Evolutionary conservation across 2,888 invertebrate species (phyloP), one percentile per base, ranked within the genome.

Genomic region (Neelides folsomi): DNA sequence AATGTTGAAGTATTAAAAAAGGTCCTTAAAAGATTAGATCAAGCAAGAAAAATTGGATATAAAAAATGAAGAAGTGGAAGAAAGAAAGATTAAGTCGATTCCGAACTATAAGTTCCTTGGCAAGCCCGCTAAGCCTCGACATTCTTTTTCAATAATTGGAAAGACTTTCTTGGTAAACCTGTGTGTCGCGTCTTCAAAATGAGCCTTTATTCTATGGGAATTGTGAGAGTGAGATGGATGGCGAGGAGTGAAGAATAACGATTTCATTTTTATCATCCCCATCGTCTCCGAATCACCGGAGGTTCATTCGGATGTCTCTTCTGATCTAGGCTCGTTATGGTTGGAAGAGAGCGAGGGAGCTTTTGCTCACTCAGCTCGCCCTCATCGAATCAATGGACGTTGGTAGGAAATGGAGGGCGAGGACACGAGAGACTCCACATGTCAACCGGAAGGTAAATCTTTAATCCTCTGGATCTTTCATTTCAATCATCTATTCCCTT

Each of bases 141-240:
- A 42, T 43, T 50, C 43, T 50, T 50, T 50, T 43, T 50, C 50
- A 44, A 50, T 50, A 50, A 50, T 50, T 50, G 50, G 50, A 50
- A 50, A 44, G 50, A 16, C 50, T 50, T 37, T 44, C 34, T 45
- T 39, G 44, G 39, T 45, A 39, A 27, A 36, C 18, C 37, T 7
- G 4, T 27, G 27, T 27, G 27, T 27, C 27, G 27, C 27, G 27
- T 27, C 27, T 27, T 27, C 27, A 27, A 27, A 27, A 27, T 27
- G 27, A 27, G 27, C 27, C 27, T 27, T 27, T 27, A 27, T 27
- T 27, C 27, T 27, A 27, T 27, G 27, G 27, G 27, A 27, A 27
- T 27, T 27, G 27, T 27, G 27, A 27, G 27, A 27, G 27, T 27
- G 27, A 27, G 27, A 27, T 27, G 27, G 27, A 27, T 27, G 27